phyloP scores from a whole-genome alignment of 1,140 invertebrate genomes.

The Episyrphus balteatus region DNA sequence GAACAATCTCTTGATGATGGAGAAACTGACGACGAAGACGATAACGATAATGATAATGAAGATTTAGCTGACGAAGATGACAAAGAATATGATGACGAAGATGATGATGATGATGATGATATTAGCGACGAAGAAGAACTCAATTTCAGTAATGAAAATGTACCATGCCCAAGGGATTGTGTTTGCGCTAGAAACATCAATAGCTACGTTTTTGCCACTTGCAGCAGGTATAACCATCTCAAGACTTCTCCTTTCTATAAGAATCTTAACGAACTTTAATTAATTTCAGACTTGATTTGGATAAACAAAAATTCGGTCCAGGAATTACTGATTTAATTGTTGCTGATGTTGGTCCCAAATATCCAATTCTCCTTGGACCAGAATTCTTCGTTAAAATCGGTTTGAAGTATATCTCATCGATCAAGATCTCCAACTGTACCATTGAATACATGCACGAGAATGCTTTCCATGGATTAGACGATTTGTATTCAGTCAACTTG shows the following conservation, averaged over 20 bases:
- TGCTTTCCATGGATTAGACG: slow-evolving; percentile 51
- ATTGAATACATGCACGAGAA: slow-evolving; percentile 42
- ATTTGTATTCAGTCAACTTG: slow-evolving; percentile 54
- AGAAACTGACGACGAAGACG: slow-evolving; percentile 12
- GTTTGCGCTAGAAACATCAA: slow-evolving; percentile 27
- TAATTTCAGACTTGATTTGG: slow-evolving; percentile 39
- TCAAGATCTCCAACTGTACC: slow-evolving; percentile 47
- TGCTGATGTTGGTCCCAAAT: slow-evolving; percentile 42
- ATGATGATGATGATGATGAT: slow-evolving; percentile 15
- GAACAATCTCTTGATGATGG: not conserved
- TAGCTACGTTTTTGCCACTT: slow-evolving; percentile 33
- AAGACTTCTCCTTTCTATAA: too few relatives aligned
- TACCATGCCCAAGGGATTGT: slow-evolving; percentile 33
- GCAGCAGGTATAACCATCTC: slow-evolving; percentile 17
- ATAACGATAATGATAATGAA: slow-evolving; percentile 11
- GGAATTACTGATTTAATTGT: slow-evolving; percentile 47
- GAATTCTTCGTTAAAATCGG: slow-evolving; percentile 46
- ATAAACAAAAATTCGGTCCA: slow-evolving; percentile 46
- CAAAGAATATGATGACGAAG: slow-evolving; percentile 16
- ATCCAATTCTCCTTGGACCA: slow-evolving; percentile 41
- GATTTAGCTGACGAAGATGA: slow-evolving; percentile 21
- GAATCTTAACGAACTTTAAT: not conserved
- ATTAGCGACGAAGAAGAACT: slow-evolving; percentile 21
- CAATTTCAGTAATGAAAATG: slow-evolving; percentile 24
- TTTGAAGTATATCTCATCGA: slow-evolving; percentile 43